These are phyloP conservation scores for Cylas formicarius DNA, from an alignment of 1,140 invertebrate genomes.

Conservation along the genomic window DNA sequence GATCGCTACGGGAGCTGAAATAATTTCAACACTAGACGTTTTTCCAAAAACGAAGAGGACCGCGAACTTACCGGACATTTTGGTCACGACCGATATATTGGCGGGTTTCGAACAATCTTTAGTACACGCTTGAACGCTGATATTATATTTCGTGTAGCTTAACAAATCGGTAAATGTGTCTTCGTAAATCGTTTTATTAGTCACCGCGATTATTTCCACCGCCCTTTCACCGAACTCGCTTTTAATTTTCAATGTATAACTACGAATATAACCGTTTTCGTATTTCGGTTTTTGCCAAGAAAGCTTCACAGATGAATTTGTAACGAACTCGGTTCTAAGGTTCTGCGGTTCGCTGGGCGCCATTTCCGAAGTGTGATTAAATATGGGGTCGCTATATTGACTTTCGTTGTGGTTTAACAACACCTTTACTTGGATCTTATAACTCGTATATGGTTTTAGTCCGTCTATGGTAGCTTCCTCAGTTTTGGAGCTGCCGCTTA, in stretches of 20 bases:
- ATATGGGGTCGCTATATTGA: conserved; percentile 40
- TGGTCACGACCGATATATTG: conserved; percentile 46
- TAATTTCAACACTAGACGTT: too few relatives aligned
- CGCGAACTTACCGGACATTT: conserved; percentile 49
- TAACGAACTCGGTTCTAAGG: conserved; percentile 53
- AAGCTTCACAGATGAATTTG: conserved; percentile 58
- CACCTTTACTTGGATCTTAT: conserved; percentile 11
- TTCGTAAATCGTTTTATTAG: conserved; percentile 4
- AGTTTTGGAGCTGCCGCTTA: conserved; percentile 27
- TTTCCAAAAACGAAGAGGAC: neutral
- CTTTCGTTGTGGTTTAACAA: conserved; percentile 1
- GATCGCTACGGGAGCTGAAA: conserved; percentile 46
- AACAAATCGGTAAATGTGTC: conserved; percentile 38
- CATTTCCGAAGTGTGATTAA: conserved; percentile 68
- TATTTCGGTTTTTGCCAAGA: conserved; percentile 60
- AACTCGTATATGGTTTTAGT: conserved; percentile 15
- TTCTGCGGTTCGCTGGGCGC: conserved; percentile 49
- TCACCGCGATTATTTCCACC: neutral
- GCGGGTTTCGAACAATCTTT: conserved; percentile 54
- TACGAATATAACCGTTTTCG: conserved; percentile 3
- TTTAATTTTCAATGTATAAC: conserved; percentile 12
- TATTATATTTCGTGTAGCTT: conserved; percentile 56
- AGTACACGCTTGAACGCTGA: conserved; percentile 64
- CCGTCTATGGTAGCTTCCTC: conserved; percentile 60
- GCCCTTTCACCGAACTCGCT: too few relatives aligned